phyloP scores from a whole-genome alignment of 1,140 invertebrate genomes.

The Aphis craccivora region DNA sequence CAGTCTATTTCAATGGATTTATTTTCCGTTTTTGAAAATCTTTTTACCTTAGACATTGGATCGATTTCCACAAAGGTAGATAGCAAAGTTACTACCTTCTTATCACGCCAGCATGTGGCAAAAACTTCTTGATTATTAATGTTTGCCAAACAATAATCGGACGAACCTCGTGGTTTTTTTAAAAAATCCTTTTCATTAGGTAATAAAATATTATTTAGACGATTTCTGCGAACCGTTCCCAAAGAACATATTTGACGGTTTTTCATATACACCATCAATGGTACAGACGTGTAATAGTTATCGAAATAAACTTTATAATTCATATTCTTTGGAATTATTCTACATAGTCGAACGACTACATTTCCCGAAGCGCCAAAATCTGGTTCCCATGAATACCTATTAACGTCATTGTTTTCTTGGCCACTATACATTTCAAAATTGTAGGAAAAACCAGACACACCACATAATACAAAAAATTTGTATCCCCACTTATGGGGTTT shows the following conservation, averaged over 20 bases:
- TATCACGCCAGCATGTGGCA: constrained; percentile 61
- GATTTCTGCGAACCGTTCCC: constrained; percentile 60
- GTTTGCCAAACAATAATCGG: constrained; percentile 11
- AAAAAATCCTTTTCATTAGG: constrained; percentile 59
- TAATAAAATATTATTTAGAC: constrained; percentile 60
- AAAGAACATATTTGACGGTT: constrained; percentile 60
- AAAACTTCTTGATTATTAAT: constrained; percentile 58
- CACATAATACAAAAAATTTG: constrained; percentile 63
- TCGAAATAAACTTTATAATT: constrained; percentile 61
- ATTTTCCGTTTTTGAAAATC: constrained; percentile 60
- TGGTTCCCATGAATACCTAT: constrained; percentile 52
- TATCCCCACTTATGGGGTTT: constrained; percentile 59
- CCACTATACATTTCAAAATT: constrained; percentile 63
- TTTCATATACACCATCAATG: constrained; percentile 60
- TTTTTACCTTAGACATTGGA: constrained; percentile 62
- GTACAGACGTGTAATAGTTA: constrained; percentile 60
- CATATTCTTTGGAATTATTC: constrained; percentile 56
- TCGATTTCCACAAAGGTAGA: constrained; percentile 64
- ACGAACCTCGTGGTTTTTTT: constrained; percentile 53
- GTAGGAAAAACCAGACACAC: constrained; percentile 63
- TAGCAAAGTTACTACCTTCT: constrained; percentile 64
- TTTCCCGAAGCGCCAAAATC: constrained; percentile 59
- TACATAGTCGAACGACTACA: constrained; percentile 59
- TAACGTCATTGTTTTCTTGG: constrained; percentile 58
- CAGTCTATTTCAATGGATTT: constrained; percentile 57